Conservation (phyloP, 2,797 vertebrate genomes). For the Setipinna tenuifilis region DNA sequence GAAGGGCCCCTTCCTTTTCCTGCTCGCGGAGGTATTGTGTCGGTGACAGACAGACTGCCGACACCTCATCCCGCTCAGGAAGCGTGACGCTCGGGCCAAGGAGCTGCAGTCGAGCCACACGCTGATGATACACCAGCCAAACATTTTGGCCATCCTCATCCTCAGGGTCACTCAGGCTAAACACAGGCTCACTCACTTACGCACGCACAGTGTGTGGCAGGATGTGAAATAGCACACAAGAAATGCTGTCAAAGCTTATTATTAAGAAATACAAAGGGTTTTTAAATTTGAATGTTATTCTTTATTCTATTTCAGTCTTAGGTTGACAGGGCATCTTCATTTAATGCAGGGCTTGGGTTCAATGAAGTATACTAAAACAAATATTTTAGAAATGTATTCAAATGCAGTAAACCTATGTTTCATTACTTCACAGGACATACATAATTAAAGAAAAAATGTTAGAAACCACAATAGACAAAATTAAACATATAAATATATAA, state of each 20-base stretch:
- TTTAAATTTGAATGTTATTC: neutral
- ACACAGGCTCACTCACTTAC: neutral
- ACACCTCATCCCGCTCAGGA: slow-evolving; percentile 69
- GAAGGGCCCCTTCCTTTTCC: slow-evolving; percentile 76
- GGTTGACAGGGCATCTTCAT: neutral
- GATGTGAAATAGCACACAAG: neutral
- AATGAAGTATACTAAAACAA: neutral
- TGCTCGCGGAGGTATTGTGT: slow-evolving; percentile 64
- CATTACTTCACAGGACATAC: neutral
- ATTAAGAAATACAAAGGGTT: too few relatives aligned
- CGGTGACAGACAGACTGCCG: slow-evolving; percentile 74
- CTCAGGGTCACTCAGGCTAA: neutral
- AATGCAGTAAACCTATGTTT: neutral
- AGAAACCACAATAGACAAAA: neutral
- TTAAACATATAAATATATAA: slow-evolving; percentile 81
- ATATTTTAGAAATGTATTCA: neutral
- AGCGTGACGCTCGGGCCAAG: slow-evolving; percentile 55
- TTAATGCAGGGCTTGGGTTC: neutral
- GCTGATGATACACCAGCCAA: slow-evolving; percentile 39
- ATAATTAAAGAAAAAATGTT: neutral
- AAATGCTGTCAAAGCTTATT: neutral
- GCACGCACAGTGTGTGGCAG: neutral
- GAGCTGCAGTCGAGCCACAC: neutral
- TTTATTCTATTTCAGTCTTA: neutral
- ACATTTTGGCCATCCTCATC: slow-evolving; percentile 25